These are phyloP conservation scores for Syrphus vitripennis DNA, from an alignment of 2,888 invertebrate species.

Conservation along the genomic window DNA sequence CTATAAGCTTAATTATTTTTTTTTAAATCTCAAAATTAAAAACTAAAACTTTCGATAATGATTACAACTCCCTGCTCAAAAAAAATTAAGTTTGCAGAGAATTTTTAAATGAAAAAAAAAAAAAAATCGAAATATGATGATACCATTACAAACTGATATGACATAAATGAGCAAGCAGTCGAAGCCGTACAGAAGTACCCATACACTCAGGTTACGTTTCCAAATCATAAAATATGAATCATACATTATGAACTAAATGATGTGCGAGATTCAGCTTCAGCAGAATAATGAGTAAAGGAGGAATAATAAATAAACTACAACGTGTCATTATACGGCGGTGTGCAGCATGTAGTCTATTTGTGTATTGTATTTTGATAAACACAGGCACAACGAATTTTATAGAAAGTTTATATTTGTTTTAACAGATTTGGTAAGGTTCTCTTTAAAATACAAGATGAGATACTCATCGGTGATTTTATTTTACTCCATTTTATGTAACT, in stretches of 20 bases:
- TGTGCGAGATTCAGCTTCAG: conserved; percentile 39
- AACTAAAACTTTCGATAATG: too few relatives aligned
- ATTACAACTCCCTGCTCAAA: too few relatives aligned
- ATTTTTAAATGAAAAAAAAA: background rate
- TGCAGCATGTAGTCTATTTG: background rate
- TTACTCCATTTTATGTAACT: background rate
- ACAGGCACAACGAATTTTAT: background rate
- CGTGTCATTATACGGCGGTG: conserved; percentile 41
- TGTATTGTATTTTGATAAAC: background rate
- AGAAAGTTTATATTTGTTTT: conserved; percentile 24
- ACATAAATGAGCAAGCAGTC: background rate
- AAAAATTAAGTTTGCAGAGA: background rate
- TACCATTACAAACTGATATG: too few relatives aligned
- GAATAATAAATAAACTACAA: conserved; percentile 46
- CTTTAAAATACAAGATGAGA: background rate
- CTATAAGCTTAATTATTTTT: too few relatives aligned
- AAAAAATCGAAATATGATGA: background rate
- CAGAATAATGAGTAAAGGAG: conserved; percentile 45
- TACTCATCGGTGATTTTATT: background rate
- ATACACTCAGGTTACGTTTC: conserved; percentile 2
- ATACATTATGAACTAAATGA: conserved; percentile 23
- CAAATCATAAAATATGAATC: conserved; percentile 45
- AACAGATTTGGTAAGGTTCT: background rate
- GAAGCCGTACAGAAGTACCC: background rate
- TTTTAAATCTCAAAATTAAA: too few relatives aligned